Conservation (phyloP, 2,113 vertebrate genomes). For the Spea multiplicata region DNA sequence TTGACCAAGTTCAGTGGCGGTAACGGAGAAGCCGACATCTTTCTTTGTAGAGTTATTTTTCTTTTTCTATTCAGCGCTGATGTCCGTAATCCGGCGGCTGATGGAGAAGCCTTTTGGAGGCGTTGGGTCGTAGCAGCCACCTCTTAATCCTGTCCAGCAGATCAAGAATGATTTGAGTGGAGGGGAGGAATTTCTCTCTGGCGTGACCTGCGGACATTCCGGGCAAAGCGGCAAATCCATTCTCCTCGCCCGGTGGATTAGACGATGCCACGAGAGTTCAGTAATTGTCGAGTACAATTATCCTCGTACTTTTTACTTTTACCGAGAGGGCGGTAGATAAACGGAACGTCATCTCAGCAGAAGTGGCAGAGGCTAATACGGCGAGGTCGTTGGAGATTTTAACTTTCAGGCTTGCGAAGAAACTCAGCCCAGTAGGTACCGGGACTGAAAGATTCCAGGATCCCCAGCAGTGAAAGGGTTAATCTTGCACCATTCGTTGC, state of each 20-base stretch:
- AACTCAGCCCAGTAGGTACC: too few species aligned
- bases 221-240: not conserved
- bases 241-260: not conserved
- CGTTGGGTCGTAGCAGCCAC: not conserved
- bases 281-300: too few species aligned
- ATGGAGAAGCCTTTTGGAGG: not conserved
- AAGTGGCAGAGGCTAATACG: too few species aligned
- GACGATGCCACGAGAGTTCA: not conserved
- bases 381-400: too few species aligned
- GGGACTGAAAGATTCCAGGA: too few species aligned
- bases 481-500: too few species aligned
- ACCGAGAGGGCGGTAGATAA: too few species aligned
- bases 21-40: not conserved
- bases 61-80: not conserved
- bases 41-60: not conserved
- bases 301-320: too few species aligned
- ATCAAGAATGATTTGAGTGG: conserved; percentile 8
- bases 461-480: too few species aligned
- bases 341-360: too few species aligned
- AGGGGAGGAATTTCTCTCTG: not conserved
- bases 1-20: conserved; percentile 12
- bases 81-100: not conserved
- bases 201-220: not conserved
- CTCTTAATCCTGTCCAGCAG: conserved; percentile 5
- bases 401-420: too few species aligned